Evolutionary conservation across 1,140 invertebrate genomes (phyloP).

Genomic region (Camponotus pennsylvanicus): DNA sequence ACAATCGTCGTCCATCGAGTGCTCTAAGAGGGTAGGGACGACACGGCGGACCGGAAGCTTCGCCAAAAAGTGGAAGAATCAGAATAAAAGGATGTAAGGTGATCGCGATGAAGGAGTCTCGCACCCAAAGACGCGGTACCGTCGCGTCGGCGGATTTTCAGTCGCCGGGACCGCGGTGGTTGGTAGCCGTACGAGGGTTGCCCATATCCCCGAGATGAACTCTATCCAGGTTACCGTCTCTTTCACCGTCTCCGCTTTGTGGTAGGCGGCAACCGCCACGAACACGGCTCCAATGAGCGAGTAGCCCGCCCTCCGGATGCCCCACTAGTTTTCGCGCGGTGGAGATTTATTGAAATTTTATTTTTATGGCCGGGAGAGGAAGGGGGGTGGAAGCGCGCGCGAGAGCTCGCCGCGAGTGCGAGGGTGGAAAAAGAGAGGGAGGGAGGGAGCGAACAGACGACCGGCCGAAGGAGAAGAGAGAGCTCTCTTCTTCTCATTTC

Average conservation of each 20-base stretch:
- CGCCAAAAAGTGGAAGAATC: background rate
- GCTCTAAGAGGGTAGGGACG: background rate
- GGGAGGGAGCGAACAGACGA: conserved; percentile 64
- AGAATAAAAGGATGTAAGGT: background rate
- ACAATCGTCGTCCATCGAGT: background rate
- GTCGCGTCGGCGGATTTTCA: conserved; percentile 52
- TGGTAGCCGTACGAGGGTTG: conserved; percentile 69
- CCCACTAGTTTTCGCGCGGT: conserved; percentile 78
- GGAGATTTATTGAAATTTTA: conserved; percentile 87
- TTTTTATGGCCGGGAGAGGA: conserved; percentile 84
- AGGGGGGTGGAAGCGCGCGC: conserved; percentile 76
- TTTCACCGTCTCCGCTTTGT: conserved; percentile 78
- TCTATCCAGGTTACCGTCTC: conserved; percentile 74
- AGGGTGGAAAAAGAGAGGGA: conserved; percentile 50
- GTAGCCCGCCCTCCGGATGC: conserved; percentile 81
- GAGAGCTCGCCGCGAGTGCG: conserved; percentile 50
- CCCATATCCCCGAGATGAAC: conserved; percentile 76
- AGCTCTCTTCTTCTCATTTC: conserved; percentile 72
- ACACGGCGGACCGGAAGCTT: background rate
- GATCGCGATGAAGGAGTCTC: background rate
- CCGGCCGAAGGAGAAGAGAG: conserved; percentile 73
- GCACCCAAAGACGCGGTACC: conserved; percentile 9
- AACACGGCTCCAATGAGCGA: conserved; percentile 80
- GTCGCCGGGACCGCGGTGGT: conserved; percentile 50
- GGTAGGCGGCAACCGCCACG: conserved; percentile 82